Conservation (phyloP, 2,888 invertebrate species). For the Mallateleia sp. region DNA sequence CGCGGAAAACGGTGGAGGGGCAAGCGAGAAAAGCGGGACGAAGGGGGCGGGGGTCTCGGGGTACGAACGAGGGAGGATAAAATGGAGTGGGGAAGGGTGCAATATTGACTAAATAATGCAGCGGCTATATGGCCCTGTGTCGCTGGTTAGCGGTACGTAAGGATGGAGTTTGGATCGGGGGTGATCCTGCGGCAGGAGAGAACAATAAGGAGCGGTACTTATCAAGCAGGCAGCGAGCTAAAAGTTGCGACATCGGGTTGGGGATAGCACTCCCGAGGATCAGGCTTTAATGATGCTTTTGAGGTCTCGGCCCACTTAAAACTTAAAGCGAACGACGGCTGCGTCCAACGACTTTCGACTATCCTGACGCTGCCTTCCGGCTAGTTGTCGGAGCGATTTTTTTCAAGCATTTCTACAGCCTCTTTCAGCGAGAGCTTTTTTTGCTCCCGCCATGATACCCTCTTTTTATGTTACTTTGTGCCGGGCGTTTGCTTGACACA, state of each 20-base stretch:
- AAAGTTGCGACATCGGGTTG: slow-evolving; percentile 73
- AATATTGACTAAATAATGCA: slow-evolving; percentile 87
- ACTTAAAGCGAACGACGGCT: slow-evolving; percentile 81
- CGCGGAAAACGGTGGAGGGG: slow-evolving; percentile 43
- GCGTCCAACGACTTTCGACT: slow-evolving; percentile 80
- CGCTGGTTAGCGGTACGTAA: slow-evolving; percentile 42
- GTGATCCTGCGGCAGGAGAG: slow-evolving; percentile 52
- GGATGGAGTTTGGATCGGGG: slow-evolving; percentile 39
- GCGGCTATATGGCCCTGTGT: slow-evolving; percentile 52
- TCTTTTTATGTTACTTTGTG: slow-evolving; percentile 61
- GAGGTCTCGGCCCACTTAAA: slow-evolving; percentile 79
- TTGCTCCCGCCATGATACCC: slow-evolving; percentile 58
- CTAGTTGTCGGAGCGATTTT: slow-evolving; percentile 73
- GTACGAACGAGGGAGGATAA: slow-evolving; percentile 52
- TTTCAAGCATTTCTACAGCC: slow-evolving; percentile 56
- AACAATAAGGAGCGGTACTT: slow-evolving; percentile 76
- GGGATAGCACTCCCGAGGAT: slow-evolving; percentile 74
- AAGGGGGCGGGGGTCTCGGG: no score
- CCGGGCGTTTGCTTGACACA: slow-evolving; percentile 46
- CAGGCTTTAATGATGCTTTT: slow-evolving; percentile 79
- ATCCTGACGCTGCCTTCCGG: slow-evolving; percentile 79
- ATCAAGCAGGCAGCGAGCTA: slow-evolving; percentile 64
- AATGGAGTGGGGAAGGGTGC: slow-evolving; percentile 74
- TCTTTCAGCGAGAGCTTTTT: slow-evolving; percentile 70
- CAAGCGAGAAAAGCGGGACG: slow-evolving; percentile 54